Percentiles rank a stretch among this genome's conserved stretches.
Evolutionary conservation across 2,888 invertebrate genomes (phyloP).

Genomic region (Melinaea marsaeus): DNA sequence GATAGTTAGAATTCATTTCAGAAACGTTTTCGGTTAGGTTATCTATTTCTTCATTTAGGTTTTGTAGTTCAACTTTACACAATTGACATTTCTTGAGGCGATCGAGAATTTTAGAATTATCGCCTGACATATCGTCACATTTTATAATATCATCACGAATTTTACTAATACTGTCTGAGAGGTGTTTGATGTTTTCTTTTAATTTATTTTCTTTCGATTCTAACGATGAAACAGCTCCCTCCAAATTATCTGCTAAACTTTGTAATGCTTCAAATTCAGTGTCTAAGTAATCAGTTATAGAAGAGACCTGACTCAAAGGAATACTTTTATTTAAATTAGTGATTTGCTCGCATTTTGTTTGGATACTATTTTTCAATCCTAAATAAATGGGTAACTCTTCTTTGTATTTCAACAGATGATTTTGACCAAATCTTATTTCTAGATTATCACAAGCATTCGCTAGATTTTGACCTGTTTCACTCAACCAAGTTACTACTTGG

Average conservation of each 20-base stretch:
- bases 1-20: constrained; percentile 85
- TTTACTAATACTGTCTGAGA: constrained; percentile 83
- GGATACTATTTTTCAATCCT: constrained; percentile 86
- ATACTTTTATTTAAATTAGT: constrained; percentile 84
- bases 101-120: constrained; percentile 88
- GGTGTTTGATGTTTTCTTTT: constrained; percentile 83
- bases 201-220: constrained; percentile 86
- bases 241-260: constrained; percentile 84
- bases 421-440: constrained; percentile 88
- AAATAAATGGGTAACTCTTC: constrained; percentile 89
- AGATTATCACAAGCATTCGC: constrained; percentile 86
- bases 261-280: constrained; percentile 87
- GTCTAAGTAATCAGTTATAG: constrained; percentile 82
- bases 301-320: constrained; percentile 82
- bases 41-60: constrained; percentile 82
- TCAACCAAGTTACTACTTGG: constrained; percentile 89
- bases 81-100: constrained; percentile 86
- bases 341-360: constrained; percentile 88
- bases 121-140: constrained; percentile 93
- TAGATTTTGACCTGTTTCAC: constrained; percentile 87
- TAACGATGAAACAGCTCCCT: constrained; percentile 83
- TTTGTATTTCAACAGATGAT: constrained; percentile 88
- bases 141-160: constrained; percentile 90
- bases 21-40: constrained; percentile 83
- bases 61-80: constrained; percentile 83